Evolutionary conservation across 2,113 vertebrate genomes (phyloP), one percentile per base, ranked within the genome.

Genomic region (Phocoena sinus): DNA sequence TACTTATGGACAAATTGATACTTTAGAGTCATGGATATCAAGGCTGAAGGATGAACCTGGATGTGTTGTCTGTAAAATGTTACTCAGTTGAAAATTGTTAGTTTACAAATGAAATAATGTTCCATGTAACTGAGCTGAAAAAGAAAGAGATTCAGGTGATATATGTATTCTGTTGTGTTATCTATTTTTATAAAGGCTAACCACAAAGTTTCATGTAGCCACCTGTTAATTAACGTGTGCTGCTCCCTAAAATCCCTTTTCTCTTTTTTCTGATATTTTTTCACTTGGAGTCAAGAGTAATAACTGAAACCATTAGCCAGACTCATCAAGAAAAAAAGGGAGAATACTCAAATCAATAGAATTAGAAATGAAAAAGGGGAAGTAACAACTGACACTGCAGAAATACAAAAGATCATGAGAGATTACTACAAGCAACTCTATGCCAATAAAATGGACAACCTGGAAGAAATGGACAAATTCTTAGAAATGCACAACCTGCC

Each of bases 1-100:
- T 94, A 98, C 71, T 98, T 96, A 95, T 88, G 81, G 84, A 79
- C 68, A 91, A 97, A 95, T 67, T 38, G 76, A 82, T 94, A 95
- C 94, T 97, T 96, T 77, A 81, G 93, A 97, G 56, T 87, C 65
- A 28, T 8, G 53, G 89, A 82, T 85, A 47, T 85, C 94, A 93
- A 97, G 89, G 28, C 20, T 91, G 76, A 90, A 93, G 85, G 25
- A 87, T 21, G n/a, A 53, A 2, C 18, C 25, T 88, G 53, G 10
- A 9, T 15, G 7, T 67, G 10, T 13, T 28, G n/a, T 90, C 85
- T 85, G 13, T 85, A 96, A 97, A 88, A 89, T 92, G 70, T 44
- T 65, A 88, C 26, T 91, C 56, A 31, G 26, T 77, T 98, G 5
- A 87, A 79, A 77, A 62, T 63, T 3, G 15, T 38, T 71, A 96